These are phyloP conservation scores for Iguana delicatissima DNA, from an alignment of 2,797 vertebrate species.

Conservation along the genomic window DNA sequence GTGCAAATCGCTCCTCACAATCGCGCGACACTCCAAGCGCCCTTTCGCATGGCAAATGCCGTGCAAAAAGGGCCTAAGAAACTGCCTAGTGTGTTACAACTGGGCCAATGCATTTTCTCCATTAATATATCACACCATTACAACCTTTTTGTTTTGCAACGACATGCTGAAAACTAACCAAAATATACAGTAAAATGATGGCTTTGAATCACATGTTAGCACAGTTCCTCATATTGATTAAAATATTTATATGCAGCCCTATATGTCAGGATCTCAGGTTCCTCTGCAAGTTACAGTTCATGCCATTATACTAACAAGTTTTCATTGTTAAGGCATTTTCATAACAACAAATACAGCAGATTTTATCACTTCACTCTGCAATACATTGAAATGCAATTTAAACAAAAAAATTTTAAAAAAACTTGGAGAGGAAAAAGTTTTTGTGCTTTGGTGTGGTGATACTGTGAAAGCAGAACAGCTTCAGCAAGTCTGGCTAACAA, in stretches of 20 bases:
- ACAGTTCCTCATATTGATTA: neutral
- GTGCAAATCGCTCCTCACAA: too few relatives aligned
- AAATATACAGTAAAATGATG: neutral
- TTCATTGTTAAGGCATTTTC: neutral
- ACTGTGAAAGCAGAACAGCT: neutral
- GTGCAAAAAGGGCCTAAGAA: too few relatives aligned
- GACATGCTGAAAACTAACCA: neutral
- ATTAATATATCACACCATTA: neutral
- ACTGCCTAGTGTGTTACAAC: neutral
- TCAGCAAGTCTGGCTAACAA: slow-evolving; percentile 1
- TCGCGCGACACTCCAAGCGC: too few relatives aligned
- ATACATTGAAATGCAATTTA: neutral
- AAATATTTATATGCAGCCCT: neutral
- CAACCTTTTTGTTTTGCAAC: neutral
- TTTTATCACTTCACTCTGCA: slow-evolving; percentile 1
- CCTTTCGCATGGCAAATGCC: too few relatives aligned
- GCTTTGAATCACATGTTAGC: neutral
- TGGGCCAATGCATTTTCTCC: neutral
- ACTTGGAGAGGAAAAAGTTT: neutral
- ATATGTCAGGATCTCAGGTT: neutral
- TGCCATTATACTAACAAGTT: neutral
- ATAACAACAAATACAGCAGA: neutral
- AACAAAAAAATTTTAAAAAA: neutral
- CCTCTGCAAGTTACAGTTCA: neutral
- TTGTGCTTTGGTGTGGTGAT: neutral